Evolutionary conservation across 2,113 vertebrate species (phyloP), one percentile per base, ranked within the genome.

Genomic region (Scophthalmus maximus): DNA sequence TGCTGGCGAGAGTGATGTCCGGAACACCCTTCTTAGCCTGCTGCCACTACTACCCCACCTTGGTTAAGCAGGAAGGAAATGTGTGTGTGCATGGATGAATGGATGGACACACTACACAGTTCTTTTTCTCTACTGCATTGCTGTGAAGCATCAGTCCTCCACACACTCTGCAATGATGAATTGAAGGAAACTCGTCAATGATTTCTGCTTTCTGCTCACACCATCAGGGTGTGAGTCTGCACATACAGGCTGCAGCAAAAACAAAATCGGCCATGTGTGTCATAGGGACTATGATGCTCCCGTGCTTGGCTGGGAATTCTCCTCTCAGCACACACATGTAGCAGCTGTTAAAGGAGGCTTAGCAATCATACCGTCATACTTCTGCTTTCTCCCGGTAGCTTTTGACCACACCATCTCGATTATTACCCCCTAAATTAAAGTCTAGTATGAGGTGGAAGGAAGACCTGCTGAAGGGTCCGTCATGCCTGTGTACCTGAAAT

Each of bases 341-440:
- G 25, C 58, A 61, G 58, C 58, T 61, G 40, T 44, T 44, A 6
- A 60, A 60, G 56, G 22, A 17, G 56, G 34, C 34, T 58, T 58
- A 20, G 6, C n/a, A 9, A 18, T 25, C 22, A 1, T 25, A 25
- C 40, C 34, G 1, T 40, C 34, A 40, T 10, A 5, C 8, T 18
- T 25, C 32, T 7, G 18, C 30, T 44, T n/a, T 27, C 58, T 42
- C 17, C 32, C 25, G 36, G 8, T 12, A 18, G 17, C 4, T 3
- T n/a, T 23, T 40, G 22, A 40, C 26, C 56, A 59, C 57, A 38
- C 38, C 22, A 6, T 26, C 14, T 26, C 10, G 38, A 27, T 61
- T 44, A 44, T 61, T 59, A 26, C 15, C 34, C n/a, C 15, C 36
- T 44, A 8, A 40, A 29, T 61, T 20, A 29, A 14, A 29, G 10